Evolutionary conservation across 92 coral and sea anemone species (phyloP).

Genomic region (Epizoanthus fatuus): DNA sequence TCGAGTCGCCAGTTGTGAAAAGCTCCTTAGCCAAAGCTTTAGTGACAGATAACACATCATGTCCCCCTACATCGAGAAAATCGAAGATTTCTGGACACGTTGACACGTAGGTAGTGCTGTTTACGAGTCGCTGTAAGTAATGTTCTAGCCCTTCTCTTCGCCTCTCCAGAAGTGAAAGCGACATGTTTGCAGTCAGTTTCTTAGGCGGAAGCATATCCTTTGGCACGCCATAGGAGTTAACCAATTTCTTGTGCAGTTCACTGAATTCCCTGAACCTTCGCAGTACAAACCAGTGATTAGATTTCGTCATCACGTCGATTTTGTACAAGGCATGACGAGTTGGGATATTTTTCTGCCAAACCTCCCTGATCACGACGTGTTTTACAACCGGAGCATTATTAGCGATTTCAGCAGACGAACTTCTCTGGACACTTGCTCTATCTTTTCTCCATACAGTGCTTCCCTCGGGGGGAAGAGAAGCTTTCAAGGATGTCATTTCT

Average conservation of each 20-base stretch:
- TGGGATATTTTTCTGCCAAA: constrained; percentile 90
- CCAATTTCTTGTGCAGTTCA: constrained; percentile 86
- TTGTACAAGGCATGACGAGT: constrained; percentile 97
- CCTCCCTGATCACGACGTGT: constrained; percentile 97
- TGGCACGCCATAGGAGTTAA: constrained; percentile 86
- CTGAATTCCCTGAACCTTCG: constrained; percentile 94
- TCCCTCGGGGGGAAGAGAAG: constrained; percentile 94
- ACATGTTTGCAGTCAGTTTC: constrained; percentile 86
- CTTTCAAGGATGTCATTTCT: constrained; percentile 89
- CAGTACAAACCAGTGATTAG: constrained; percentile 97
- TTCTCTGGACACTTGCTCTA: constrained; percentile 61
- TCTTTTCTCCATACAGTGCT: constrained; percentile 96
- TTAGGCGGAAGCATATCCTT: constrained; percentile 97
- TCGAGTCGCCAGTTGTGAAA: constrained; percentile 68
- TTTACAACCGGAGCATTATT: constrained; percentile 76
- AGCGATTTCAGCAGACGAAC: constrained; percentile 75
- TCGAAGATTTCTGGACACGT: constrained; percentile 90
- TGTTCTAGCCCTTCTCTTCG: constrained; percentile 95
- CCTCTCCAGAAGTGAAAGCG: constrained; percentile 80
- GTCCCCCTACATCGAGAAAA: constrained; percentile 90
- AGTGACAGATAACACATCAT: constrained; percentile 94
- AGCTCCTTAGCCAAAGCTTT: constrained; percentile 85
- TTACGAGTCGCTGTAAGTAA: constrained; percentile 94
- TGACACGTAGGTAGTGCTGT: constrained; percentile 93
- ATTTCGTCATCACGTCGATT: constrained; percentile 98